Percentiles rank a stretch among this genome's conserved stretches.
phyloP scores from a whole-genome alignment of 2,888 invertebrate species.

The Drosophila limbata region DNA sequence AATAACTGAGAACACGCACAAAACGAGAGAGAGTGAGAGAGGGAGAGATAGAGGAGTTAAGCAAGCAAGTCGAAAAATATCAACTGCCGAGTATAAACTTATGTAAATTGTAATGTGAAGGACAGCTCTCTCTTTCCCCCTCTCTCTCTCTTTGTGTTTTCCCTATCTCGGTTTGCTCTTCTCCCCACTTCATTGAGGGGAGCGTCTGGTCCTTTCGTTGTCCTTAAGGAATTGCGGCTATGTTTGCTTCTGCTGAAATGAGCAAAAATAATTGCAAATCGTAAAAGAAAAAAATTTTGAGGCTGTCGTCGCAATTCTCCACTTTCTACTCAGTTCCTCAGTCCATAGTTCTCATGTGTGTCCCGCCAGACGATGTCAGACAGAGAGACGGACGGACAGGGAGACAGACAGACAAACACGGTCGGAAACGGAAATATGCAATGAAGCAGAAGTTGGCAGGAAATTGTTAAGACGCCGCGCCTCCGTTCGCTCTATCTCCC shows the following conservation, averaged over 20 bases:
- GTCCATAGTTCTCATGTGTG: conserved; percentile 42
- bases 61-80: conserved; percentile 65
- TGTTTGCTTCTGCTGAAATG: conserved; percentile 79
- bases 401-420: conserved; percentile 34
- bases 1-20: conserved; percentile 56
- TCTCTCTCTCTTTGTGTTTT: background rate
- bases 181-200: conserved; percentile 30
- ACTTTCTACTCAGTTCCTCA: conserved; percentile 11
- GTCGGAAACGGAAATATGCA: conserved; percentile 77
- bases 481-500: conserved; percentile 38
- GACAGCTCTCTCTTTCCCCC: conserved; percentile 29
- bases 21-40: conserved; percentile 3
- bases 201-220: conserved; percentile 55
- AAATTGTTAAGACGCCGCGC: conserved; percentile 77
- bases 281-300: conserved; percentile 63
- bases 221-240: conserved; percentile 73
- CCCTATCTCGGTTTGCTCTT: background rate
- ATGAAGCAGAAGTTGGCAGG: conserved; percentile 80
- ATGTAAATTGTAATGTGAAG: conserved; percentile 71
- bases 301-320: conserved; percentile 51
- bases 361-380: conserved; percentile 34
- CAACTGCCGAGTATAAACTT: conserved; percentile 65
- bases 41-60: conserved; percentile 8
- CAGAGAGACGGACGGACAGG: conserved; percentile 5
- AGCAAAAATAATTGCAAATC: conserved; percentile 81